Conservation (phyloP, 1,140 invertebrate genomes). For the Calephelis nemesis region DNA sequence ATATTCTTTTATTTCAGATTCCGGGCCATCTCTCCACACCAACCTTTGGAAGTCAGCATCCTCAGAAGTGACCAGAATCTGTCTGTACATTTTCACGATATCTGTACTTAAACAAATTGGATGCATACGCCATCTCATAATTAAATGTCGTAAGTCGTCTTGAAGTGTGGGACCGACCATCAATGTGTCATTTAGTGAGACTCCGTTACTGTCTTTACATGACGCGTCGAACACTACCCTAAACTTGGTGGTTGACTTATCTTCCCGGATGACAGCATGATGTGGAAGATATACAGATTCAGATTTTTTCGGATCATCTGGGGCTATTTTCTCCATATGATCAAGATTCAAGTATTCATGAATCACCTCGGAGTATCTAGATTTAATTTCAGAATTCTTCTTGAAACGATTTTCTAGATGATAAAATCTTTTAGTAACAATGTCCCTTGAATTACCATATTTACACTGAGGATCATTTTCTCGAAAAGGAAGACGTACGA, state of each 20-base stretch:
- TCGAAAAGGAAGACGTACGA: constrained; percentile 30
- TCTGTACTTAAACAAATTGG: constrained; percentile 18
- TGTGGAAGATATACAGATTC: constrained; percentile 27
- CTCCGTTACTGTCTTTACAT: not conserved
- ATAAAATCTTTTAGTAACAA: constrained; percentile 27
- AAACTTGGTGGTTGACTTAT: constrained; percentile 15
- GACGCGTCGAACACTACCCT: no score
- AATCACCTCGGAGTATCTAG: constrained; percentile 24
- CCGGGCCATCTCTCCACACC: constrained; percentile 5
- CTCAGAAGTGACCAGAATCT: not conserved
- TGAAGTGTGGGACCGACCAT: constrained; percentile 15
- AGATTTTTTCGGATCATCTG: not conserved
- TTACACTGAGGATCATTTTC: constrained; percentile 12
- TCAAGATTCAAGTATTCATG: constrained; percentile 28
- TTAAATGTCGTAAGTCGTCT: constrained; percentile 16
- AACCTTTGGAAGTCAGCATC: constrained; percentile 16
- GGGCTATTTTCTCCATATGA: constrained; percentile 19
- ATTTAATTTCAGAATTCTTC: constrained; percentile 15
- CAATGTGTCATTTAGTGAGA: no score
- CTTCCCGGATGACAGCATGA: constrained; percentile 23
- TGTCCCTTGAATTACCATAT: constrained; percentile 21
- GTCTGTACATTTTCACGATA: constrained; percentile 26
- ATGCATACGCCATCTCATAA: constrained; percentile 27
- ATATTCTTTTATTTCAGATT: constrained; percentile 18
- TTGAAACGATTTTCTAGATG: constrained; percentile 22